phyloP scores from a whole-genome alignment of 2,113 vertebrate genomes.

The Strix uralensis region DNA sequence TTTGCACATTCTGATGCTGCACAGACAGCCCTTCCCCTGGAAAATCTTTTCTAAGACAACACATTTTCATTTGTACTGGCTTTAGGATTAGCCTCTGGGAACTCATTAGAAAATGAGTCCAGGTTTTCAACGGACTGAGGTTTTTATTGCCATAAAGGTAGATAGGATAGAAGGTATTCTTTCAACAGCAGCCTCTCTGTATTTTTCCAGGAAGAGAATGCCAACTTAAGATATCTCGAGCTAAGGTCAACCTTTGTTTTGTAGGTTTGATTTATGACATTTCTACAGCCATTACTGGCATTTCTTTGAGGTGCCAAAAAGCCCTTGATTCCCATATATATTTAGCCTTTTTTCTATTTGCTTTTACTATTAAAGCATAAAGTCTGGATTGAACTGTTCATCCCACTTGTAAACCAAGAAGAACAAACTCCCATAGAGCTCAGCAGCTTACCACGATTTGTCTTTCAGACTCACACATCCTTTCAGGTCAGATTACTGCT shows the following conservation, averaged over 20 bases:
- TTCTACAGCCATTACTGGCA: not conserved
- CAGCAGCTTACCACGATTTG: not conserved
- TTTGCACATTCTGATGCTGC: not conserved
- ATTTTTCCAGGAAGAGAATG: not conserved
- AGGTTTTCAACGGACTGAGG: not conserved
- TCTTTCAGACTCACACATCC: not conserved
- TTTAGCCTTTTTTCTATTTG: conserved; percentile 14
- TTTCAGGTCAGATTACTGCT: not conserved
- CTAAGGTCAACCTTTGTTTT: conserved; percentile 4
- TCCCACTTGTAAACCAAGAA: not conserved
- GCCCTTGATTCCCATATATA: not conserved
- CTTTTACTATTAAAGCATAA: conserved; percentile 12
- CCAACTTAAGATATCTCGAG: not conserved
- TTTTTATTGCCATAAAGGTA: not conserved
- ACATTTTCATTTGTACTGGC: not conserved
- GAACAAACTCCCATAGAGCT: not conserved
- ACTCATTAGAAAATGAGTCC: not conserved
- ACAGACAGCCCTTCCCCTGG: not conserved
- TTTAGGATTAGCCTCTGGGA: not conserved
- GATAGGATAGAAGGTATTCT: not conserved
- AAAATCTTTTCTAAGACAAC: not conserved
- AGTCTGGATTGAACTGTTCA: not conserved
- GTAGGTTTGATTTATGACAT: not conserved
- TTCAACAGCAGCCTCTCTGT: not conserved
- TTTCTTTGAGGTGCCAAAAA: not conserved